Evolutionary conservation across 2,888 invertebrate species (phyloP).

Genomic region (Rhimphoctona megacephalus): DNA sequence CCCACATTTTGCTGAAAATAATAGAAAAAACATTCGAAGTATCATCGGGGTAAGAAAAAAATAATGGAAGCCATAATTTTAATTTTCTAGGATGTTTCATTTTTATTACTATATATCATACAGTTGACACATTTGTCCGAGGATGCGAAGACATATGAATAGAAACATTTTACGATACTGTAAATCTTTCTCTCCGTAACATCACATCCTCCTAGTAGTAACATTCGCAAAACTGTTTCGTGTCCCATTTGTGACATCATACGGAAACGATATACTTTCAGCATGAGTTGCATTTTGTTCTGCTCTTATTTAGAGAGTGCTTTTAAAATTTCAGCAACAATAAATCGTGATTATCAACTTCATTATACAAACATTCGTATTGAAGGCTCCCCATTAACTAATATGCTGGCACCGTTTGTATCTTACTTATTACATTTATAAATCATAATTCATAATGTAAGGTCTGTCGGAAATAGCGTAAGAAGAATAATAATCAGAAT

Average conservation of each 20-base stretch:
- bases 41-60: slow-evolving; percentile 28
- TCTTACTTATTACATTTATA: not conserved
- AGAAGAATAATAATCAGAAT: not conserved
- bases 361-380: slow-evolving; percentile 30
- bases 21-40: slow-evolving; percentile 15
- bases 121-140: slow-evolving; percentile 28
- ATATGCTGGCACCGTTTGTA: not conserved
- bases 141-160: slow-evolving; percentile 8
- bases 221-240: slow-evolving; percentile 30
- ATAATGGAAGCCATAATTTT: not conserved
- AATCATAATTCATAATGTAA: not conserved
- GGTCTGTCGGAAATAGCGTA: not conserved
- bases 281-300: slow-evolving; percentile 43
- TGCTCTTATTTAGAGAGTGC: slow-evolving; percentile 29
- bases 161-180: slow-evolving; percentile 21
- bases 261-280: slow-evolving; percentile 56
- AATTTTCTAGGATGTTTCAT: not conserved
- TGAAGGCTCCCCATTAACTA: too few relatives aligned
- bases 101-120: not conserved
- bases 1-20: not conserved
- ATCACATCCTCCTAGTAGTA: slow-evolving; percentile 27
- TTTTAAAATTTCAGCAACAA: slow-evolving; percentile 38
- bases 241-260: slow-evolving; percentile 52
- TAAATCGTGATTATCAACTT: slow-evolving; percentile 27
- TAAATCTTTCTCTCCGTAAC: slow-evolving; percentile 9